Evolutionary conservation across 2,888 invertebrate species (phyloP).

Genomic region (Drosophila subquinaria): DNA sequence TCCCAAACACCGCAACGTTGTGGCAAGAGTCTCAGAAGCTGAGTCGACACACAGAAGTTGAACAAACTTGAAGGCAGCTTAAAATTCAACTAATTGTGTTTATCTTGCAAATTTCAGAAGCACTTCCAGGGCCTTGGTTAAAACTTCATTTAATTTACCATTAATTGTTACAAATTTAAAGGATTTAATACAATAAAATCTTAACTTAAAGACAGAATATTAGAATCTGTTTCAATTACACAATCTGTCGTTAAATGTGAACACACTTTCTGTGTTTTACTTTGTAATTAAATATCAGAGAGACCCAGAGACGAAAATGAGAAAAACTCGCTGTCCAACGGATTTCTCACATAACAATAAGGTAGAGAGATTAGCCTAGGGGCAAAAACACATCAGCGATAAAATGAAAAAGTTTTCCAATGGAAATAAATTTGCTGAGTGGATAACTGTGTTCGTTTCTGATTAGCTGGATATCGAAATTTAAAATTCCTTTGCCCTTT

Average conservation of each 20-base stretch:
- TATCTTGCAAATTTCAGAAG: conserved; percentile 34
- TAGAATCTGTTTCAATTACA: neutral
- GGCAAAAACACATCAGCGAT: neutral
- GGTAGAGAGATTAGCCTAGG: conserved; percentile 10
- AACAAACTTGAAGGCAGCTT: conserved; percentile 21
- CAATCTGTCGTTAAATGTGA: neutral
- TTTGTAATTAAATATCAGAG: neutral
- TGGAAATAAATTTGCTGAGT: conserved; percentile 40
- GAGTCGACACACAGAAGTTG: conserved; percentile 27
- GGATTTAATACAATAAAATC: neutral
- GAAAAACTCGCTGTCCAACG: conserved; percentile 16
- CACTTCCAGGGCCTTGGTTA: neutral
- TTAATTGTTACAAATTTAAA: conserved; percentile 3
- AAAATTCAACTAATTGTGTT: conserved; percentile 57
- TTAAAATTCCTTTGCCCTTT: neutral
- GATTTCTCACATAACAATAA: conserved; percentile 29
- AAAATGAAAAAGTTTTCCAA: conserved; percentile 38
- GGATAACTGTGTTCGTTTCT: conserved; percentile 50
- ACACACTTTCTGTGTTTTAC: neutral
- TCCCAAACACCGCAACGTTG: conserved; percentile 14
- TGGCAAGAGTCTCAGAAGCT: neutral
- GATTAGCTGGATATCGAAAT: conserved; percentile 35
- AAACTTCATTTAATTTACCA: conserved; percentile 1
- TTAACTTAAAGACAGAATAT: neutral
- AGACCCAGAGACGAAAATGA: neutral